These are phyloP conservation scores for Dryoscopus gambensis DNA, from an alignment of 2,113 vertebrate genomes.

Conservation along the genomic window DNA sequence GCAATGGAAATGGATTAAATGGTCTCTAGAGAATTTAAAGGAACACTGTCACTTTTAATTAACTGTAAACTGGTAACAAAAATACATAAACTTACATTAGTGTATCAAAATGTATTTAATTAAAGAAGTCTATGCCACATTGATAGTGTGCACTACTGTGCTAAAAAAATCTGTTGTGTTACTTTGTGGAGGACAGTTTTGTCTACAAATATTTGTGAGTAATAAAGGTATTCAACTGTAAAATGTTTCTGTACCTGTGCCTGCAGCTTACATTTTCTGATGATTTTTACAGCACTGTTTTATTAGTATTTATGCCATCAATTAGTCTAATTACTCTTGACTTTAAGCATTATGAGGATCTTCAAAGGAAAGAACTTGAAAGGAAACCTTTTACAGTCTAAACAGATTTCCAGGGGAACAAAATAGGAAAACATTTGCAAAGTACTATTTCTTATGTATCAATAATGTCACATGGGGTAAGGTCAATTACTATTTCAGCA, in stretches of 20 bases:
- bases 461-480: background rate
- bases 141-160: background rate
- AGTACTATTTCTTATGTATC: background rate
- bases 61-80: slow-evolving; percentile 90
- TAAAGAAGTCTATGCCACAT: slow-evolving; percentile 34
- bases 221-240: background rate
- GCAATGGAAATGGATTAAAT: slow-evolving; percentile 99
- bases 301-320: slow-evolving; percentile 57
- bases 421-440: background rate
- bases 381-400: slow-evolving; percentile 35
- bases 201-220: background rate
- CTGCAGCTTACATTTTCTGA: background rate
- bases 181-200: background rate
- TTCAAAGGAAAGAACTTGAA: slow-evolving; percentile 50
- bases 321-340: slow-evolving; percentile 60
- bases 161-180: slow-evolving; percentile 6
- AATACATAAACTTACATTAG: slow-evolving; percentile 88
- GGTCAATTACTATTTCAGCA: background rate
- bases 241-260: slow-evolving; percentile 9
- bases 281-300: slow-evolving; percentile 52
- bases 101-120: slow-evolving; percentile 73
- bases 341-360: slow-evolving; percentile 47
- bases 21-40: slow-evolving; percentile 98
- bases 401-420: slow-evolving; percentile 4
- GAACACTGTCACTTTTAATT: slow-evolving; percentile 99